Base-by-base conservation (phyloP, 2,113 vertebrate species). In the Paramisgurnus dabryanus region DNA sequence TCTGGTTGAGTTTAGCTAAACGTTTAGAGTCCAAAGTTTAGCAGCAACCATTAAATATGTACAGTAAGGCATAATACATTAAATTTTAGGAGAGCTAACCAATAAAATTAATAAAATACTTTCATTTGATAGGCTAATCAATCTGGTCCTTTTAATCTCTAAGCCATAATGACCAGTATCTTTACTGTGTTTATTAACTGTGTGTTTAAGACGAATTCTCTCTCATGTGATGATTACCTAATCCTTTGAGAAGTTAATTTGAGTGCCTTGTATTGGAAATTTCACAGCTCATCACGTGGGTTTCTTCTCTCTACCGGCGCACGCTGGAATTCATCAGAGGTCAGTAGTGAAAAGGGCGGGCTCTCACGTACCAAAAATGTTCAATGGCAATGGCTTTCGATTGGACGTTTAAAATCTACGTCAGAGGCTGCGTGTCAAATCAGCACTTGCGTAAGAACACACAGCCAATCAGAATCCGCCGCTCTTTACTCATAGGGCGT, bases 401-500 rank as follows among this genome's bases (percentile, higher is more conserved):
- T 84, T 80, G 72, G 82, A 27, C 63, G 4, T 12, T 41, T 8
- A 34, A n/a, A 15, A n/a, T 49, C 18, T 45, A 60, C 41, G 17
- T 8, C 34, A 74, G 4, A 4, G 6, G 11, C 10, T 4, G 9
- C 3, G 2, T n/a, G n/a, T 7, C 10, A 45, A 47, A 27, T 6
- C 13, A 53, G 27, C 50, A 2, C 53, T 34, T n/a, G 27, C 27
- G 39, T 12, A 71, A 11, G 45, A 40, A 1, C 18, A 10, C 10
- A 7, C 5, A 76, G 67, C 87, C 89, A 91, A 87, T 91, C 65
- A 80, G 11, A 40, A 12, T 0, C 1, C 0, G 3, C 2, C 11
- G 15, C 76, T 84, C 18, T 11, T n/a, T 15, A 27, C 17, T 13
- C 9, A 8, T 15, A 69, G 41, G 92, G 92, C 27, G 90, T 61